These are phyloP conservation scores for Lochmaea capreae DNA, from an alignment of 2,888 invertebrate species.

Conservation along the genomic window DNA sequence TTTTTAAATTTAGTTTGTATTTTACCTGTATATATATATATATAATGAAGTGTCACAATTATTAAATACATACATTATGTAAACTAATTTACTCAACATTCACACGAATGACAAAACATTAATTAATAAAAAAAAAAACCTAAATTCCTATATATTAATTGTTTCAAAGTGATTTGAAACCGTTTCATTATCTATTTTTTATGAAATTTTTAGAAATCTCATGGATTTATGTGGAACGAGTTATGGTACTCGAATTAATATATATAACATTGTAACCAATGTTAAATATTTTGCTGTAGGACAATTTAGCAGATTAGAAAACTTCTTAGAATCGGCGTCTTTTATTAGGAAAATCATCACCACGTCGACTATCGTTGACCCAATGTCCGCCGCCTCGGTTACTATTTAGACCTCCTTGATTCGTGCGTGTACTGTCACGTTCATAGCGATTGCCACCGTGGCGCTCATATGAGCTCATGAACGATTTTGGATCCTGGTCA, in stretches of 20 bases:
- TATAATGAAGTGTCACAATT: slow-evolving; percentile 4
- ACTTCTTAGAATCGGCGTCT: slow-evolving; percentile 54
- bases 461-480: slow-evolving; percentile 58
- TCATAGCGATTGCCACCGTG: slow-evolving; percentile 50
- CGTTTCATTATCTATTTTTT: background rate
- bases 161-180: background rate
- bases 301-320: slow-evolving; percentile 30
- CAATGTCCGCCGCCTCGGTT: slow-evolving; percentile 56
- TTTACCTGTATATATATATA: background rate
- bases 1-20: background rate
- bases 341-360: slow-evolving; percentile 56
- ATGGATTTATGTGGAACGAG: background rate
- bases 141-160: background rate
- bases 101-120: background rate
- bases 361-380: slow-evolving; percentile 58
- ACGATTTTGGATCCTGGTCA: slow-evolving; percentile 57
- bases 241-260: background rate
- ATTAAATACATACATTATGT: slow-evolving; percentile 9
- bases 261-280: slow-evolving; percentile 4
- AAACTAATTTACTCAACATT: slow-evolving; percentile 9
- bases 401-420: slow-evolving; percentile 40
- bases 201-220: background rate
- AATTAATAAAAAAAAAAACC: background rate
- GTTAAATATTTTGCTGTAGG: slow-evolving; percentile 12
- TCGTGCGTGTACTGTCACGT: slow-evolving; percentile 46